Percentiles rank a stretch among this genome's conserved stretches.
Evolutionary conservation across 2,113 vertebrate species (phyloP).

Genomic region (Terrapene triunguis): DNA sequence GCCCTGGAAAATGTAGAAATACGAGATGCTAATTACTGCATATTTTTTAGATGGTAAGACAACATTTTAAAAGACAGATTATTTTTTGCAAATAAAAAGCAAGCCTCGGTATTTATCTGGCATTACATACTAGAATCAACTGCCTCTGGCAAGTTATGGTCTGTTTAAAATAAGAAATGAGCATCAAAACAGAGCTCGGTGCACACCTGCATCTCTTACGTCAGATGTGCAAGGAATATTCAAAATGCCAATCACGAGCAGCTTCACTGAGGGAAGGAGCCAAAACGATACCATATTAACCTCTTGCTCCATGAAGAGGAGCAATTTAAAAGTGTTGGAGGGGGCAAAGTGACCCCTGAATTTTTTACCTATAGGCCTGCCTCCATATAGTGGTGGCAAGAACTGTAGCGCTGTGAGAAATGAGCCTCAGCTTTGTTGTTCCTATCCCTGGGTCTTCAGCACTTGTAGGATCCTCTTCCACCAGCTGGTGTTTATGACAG

Average conservation of each 20-base stretch:
- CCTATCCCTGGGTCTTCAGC: background rate
- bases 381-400: background rate
- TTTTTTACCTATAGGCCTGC: background rate
- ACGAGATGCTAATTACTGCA: conserved; percentile 45
- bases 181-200: conserved; percentile 29
- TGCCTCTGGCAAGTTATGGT: conserved; percentile 54
- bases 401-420: background rate
- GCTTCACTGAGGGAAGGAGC: background rate
- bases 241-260: conserved; percentile 43
- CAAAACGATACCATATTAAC: fast-evolving
- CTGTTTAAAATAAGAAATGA: conserved; percentile 59
- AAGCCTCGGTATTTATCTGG: conserved; percentile 65
- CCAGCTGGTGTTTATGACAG: background rate
- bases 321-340: background rate
- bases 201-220: conserved; percentile 67
- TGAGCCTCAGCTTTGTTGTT: fast-evolving
- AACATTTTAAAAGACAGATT: conserved; percentile 66
- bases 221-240: conserved; percentile 52
- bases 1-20: conserved; percentile 52
- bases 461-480: background rate
- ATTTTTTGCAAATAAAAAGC: conserved; percentile 68
- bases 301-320: background rate
- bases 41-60: conserved; percentile 58
- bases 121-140: conserved; percentile 51
- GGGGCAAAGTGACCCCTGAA: background rate